Evolutionary conservation across 2,888 invertebrate species (phyloP).

Genomic region (Phlogophora meticulosa): DNA sequence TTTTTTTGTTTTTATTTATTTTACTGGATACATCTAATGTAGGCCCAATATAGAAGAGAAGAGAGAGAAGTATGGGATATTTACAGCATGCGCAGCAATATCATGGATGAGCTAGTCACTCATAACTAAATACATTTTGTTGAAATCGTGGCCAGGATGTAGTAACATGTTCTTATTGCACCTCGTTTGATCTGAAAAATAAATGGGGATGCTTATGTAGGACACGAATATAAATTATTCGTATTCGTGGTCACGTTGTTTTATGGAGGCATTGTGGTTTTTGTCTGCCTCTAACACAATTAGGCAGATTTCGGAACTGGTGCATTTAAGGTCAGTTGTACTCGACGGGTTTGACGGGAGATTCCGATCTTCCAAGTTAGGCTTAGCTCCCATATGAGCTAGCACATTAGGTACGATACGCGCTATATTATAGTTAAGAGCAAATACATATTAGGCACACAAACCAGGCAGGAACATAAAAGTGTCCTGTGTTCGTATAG

Average conservation of each 20-base stretch:
- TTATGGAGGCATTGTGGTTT: no score
- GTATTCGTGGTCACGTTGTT: no score
- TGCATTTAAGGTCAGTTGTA: background rate
- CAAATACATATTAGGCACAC: no score
- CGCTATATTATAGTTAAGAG: no score
- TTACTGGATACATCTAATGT: conserved; percentile 73
- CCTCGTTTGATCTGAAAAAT: conserved; percentile 44
- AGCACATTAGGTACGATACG: no score
- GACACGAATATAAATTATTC: no score
- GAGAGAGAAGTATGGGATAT: conserved; percentile 42
- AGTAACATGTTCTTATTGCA: conserved; percentile 45
- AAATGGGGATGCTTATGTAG: conserved; percentile 19
- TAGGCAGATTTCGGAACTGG: background rate
- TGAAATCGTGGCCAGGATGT: conserved; percentile 22
- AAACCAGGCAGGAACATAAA: no score
- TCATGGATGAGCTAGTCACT: conserved; percentile 25
- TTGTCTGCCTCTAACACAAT: no score
- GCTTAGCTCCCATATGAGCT: no score
- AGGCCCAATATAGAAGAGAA: conserved; percentile 70
- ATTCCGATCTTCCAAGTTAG: no score
- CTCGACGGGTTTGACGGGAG: background rate
- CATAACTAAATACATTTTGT: conserved; percentile 12
- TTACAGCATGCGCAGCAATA: conserved; percentile 34
- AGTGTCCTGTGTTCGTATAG: no score
- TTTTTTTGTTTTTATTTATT: conserved; percentile 28